Evolutionary conservation across 1,140 invertebrate species (phyloP).

Genomic region (Macrosteles quadrilineatus): DNA sequence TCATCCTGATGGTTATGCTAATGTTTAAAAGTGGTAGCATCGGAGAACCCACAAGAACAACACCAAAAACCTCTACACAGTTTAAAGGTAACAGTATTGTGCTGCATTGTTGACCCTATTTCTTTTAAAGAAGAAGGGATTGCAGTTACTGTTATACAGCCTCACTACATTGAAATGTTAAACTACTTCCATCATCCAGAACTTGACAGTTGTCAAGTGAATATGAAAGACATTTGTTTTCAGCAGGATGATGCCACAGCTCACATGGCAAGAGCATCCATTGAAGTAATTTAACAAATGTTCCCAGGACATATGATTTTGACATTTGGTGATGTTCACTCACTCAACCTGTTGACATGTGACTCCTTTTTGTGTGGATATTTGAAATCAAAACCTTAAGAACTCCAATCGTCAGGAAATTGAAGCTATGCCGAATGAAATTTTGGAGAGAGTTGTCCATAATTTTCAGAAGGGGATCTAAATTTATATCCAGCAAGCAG

Average conservation of each 20-base stretch:
- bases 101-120: constrained; percentile 36
- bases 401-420: constrained; percentile 34
- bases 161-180: constrained; percentile 38
- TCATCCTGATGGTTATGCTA: constrained; percentile 46
- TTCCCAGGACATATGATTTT: constrained; percentile 13
- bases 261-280: constrained; percentile 10
- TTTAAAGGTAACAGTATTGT: constrained; percentile 44
- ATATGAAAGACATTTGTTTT: background rate
- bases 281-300: background rate
- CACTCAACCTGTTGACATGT: constrained; percentile 2
- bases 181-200: constrained; percentile 34
- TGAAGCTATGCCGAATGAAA: constrained; percentile 35
- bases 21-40: constrained; percentile 45
- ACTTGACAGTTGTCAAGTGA: constrained; percentile 28
- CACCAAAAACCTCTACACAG: constrained; percentile 46
- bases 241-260: constrained; percentile 3
- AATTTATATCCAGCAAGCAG: constrained; percentile 26
- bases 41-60: constrained; percentile 41
- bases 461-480: constrained; percentile 23
- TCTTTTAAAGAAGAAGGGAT: constrained; percentile 38
- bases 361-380: constrained; percentile 9
- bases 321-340: constrained; percentile 8
- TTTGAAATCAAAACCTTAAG: constrained; percentile 16
- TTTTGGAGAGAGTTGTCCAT: constrained; percentile 25
- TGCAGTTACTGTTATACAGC: constrained; percentile 33